Conservation (phyloP, 2,888 invertebrate genomes). For the Oscheius myriophilus region DNA sequence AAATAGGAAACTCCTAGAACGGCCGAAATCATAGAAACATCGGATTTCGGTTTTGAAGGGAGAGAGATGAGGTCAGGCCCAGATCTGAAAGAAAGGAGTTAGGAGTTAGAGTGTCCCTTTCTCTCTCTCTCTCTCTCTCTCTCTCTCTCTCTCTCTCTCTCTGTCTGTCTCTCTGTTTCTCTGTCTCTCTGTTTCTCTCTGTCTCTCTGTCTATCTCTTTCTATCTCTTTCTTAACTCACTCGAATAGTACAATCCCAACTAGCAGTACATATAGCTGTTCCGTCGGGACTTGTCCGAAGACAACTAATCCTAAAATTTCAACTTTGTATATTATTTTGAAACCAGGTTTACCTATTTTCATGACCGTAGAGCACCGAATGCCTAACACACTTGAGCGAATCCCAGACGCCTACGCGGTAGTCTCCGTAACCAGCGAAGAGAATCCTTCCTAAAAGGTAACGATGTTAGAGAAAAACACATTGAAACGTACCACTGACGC, state of each 20-base stretch:
- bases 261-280: constrained; percentile 93
- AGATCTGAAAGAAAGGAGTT: no score
- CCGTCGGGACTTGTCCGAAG: constrained; percentile 88
- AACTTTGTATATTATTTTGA: no score
- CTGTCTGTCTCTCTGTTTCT: no score
- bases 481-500: constrained; percentile 82
- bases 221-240: constrained; percentile 73
- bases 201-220: no score
- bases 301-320: constrained; percentile 67
- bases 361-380: constrained; percentile 69
- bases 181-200: no score
- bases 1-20: no score
- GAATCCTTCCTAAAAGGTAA: constrained; percentile 80
- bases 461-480: background rate
- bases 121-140: no score
- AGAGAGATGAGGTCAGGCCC: no score
- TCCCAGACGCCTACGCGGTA: constrained; percentile 99
- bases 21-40: no score
- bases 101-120: no score
- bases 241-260: constrained; percentile 92
- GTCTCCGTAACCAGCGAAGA: constrained; percentile 98
- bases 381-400: constrained; percentile 81
- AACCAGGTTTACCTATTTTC: constrained; percentile 50
- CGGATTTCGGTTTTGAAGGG: no score
- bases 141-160: no score